Evolutionary conservation across 2,888 invertebrate species (phyloP).

Genomic region (Pachycephus smyrnensis): DNA sequence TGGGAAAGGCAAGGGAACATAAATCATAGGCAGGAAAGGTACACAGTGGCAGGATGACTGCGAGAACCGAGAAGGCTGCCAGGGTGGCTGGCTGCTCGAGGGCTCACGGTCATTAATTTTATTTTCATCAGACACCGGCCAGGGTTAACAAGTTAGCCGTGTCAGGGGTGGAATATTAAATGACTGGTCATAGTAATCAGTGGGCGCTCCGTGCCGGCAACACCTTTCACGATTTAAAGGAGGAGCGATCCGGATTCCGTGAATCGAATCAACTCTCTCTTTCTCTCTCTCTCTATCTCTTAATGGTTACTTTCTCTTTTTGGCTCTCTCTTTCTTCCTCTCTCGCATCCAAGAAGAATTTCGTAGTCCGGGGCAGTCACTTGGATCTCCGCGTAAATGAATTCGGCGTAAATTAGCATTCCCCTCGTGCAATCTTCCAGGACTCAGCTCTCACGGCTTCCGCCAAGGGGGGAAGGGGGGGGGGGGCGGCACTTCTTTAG

Average conservation of each 20-base stretch:
- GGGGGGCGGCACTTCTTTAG: constrained; percentile 26
- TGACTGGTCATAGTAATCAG: constrained; percentile 38
- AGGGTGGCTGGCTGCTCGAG: constrained; percentile 24
- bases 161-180: constrained; percentile 35
- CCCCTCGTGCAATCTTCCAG: constrained; percentile 42
- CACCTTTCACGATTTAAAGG: background rate
- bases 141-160: constrained; percentile 34
- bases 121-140: constrained; percentile 33
- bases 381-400: constrained; percentile 32
- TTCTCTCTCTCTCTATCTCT: background rate
- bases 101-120: constrained; percentile 42
- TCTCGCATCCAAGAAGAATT: constrained; percentile 7
- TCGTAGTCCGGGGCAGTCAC: constrained; percentile 5
- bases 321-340: constrained; percentile 20
- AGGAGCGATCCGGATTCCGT: background rate
- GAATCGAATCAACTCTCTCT: background rate
- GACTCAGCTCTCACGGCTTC: constrained; percentile 9
- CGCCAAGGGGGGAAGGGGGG: constrained; percentile 14
- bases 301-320: background rate
- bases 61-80: constrained; percentile 25
- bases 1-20: background rate
- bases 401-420: constrained; percentile 50
- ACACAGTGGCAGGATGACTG: constrained; percentile 6
- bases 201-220: constrained; percentile 12
- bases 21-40: constrained; percentile 7